Evolutionary conservation across 2,113 vertebrate species (phyloP).

Genomic region (Aspiorhynchus laticeps): DNA sequence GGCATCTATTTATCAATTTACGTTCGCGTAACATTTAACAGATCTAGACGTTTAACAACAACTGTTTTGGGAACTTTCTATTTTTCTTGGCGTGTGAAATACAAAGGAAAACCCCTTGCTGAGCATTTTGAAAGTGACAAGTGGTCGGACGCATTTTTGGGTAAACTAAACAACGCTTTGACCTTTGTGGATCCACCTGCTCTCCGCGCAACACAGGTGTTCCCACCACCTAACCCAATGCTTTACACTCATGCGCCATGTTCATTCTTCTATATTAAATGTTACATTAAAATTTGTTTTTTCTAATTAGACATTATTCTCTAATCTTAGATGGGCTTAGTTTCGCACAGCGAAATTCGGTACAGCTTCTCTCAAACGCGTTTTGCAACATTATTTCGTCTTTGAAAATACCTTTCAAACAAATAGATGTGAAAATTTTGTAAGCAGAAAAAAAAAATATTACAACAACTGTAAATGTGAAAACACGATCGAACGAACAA

Average conservation of each 20-base stretch:
- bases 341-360: neutral
- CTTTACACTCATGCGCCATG: neutral
- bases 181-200: constrained; percentile 64
- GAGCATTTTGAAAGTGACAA: constrained; percentile 44
- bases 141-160: constrained; percentile 27
- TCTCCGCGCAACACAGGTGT: constrained; percentile 63
- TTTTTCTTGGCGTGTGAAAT: constrained; percentile 32
- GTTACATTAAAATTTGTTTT: neutral
- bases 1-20: neutral
- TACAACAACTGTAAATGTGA: neutral
- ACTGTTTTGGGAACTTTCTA: constrained; percentile 16
- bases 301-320: neutral
- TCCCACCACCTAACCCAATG: constrained; percentile 50
- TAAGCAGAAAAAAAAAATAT: neutral
- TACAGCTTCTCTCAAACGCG: neutral
- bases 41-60: neutral
- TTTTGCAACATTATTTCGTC: neutral
- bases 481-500: neutral
- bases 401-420: neutral
- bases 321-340: neutral
- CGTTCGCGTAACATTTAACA: neutral
- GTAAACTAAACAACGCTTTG: constrained; percentile 43
- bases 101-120: constrained; percentile 50
- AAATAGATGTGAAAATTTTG: neutral
- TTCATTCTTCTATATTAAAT: neutral